A percentile compares a stretch with the other conserved stretches of the same genome.
These are phyloP conservation scores for Parnassius orleans DNA, from an alignment of 2,888 invertebrate genomes.

Conservation along the genomic window DNA sequence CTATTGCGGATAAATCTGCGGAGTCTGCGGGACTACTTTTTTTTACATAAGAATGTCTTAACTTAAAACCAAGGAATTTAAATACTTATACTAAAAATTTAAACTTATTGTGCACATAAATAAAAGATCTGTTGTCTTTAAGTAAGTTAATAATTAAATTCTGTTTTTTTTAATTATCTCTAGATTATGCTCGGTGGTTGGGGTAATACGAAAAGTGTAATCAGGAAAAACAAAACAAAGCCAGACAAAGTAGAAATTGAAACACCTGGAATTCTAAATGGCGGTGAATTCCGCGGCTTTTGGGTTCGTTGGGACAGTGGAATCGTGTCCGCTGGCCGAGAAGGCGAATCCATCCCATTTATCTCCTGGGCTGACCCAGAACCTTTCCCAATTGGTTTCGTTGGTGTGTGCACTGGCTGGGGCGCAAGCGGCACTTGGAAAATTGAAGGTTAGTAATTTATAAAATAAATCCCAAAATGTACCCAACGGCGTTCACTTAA, in stretches of 20 bases:
- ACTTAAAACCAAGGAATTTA: too few species aligned
- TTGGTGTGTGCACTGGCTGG: slow-evolving; percentile 93
- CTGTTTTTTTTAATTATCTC: slow-evolving; percentile 22
- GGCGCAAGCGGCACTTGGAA: slow-evolving; percentile 91
- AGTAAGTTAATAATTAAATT: too few species aligned
- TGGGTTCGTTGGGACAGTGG: slow-evolving; percentile 91
- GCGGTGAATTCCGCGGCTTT: slow-evolving; percentile 89
- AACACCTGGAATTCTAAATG: slow-evolving; percentile 87
- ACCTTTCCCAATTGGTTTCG: slow-evolving; percentile 85
- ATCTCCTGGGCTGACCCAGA: slow-evolving; percentile 86
- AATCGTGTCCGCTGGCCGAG: slow-evolving; percentile 85
- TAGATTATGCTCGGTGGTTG: slow-evolving; percentile 93
- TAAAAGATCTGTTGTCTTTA: too few species aligned
- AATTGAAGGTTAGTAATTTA: slow-evolving; percentile 83
- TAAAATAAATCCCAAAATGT: slow-evolving; percentile 56
- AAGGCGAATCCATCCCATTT: slow-evolving; percentile 87
- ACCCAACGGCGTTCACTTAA: slow-evolving; percentile 66
- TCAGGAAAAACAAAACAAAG: slow-evolving; percentile 88
- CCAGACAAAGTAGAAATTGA: slow-evolving; percentile 86
- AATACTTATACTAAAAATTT: too few species aligned
- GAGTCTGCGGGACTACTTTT: too few species aligned
- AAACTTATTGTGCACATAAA: too few species aligned
- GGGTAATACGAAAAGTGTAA: slow-evolving; percentile 91
- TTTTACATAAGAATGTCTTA: too few species aligned
- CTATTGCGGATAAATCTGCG: too few species aligned